A percentile compares a stretch with the other conserved stretches of the same genome.
Evolutionary conservation across 2,113 vertebrate species (phyloP).

Genomic region (Acanthochromis polyacanthus): DNA sequence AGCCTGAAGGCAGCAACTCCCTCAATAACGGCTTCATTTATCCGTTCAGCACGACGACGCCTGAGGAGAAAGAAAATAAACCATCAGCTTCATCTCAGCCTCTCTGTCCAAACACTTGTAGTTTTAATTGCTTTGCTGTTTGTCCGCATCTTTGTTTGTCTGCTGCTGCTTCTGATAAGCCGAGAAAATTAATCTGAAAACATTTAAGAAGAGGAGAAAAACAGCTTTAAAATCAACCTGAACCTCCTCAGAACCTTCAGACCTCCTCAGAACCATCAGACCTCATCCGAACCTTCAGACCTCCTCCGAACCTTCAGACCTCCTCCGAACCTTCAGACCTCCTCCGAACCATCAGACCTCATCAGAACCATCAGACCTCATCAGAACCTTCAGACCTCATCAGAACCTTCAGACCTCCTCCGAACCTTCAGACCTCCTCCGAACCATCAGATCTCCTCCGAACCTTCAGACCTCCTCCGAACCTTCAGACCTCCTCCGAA

Average conservation of each 20-base stretch:
- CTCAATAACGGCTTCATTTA: conserved; percentile 64
- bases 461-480: too few species aligned
- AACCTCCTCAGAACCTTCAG: too few species aligned
- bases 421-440: too few species aligned
- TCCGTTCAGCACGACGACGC: conserved; percentile 64
- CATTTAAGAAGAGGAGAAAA: conserved; percentile 56
- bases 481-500: too few species aligned
- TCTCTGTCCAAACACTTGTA: conserved; percentile 64
- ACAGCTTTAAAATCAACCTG: conserved; percentile 33
- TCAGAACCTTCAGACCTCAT: too few species aligned
- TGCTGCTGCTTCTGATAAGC: conserved; percentile 68
- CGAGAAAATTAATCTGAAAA: conserved; percentile 73
- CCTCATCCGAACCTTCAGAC: too few species aligned
- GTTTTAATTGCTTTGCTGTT: conserved; percentile 78
- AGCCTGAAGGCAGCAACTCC: conserved; percentile 42
- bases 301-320: too few species aligned
- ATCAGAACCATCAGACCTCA: too few species aligned
- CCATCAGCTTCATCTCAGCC: conserved; percentile 53
- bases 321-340: too few species aligned
- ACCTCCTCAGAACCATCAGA: not conserved
- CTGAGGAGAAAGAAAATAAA: conserved; percentile 45
- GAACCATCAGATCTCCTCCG: too few species aligned
- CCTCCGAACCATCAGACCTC: too few species aligned
- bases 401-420: too few species aligned
- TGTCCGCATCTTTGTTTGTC: conserved; percentile 75